These are phyloP conservation scores for Parascotia fuliginaria DNA, from an alignment of 2,888 invertebrate species.

Conservation along the genomic window DNA sequence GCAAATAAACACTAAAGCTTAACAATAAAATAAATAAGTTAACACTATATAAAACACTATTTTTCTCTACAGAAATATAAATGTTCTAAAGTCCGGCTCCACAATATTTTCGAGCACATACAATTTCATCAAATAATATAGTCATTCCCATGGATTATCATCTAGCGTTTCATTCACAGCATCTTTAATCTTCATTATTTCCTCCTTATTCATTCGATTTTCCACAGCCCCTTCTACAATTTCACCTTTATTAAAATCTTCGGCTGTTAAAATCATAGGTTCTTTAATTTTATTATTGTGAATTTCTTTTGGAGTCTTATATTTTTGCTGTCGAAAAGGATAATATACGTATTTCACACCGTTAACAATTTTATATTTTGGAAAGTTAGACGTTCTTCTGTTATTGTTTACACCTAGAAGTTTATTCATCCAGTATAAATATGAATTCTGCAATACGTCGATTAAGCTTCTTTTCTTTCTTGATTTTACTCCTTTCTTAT, in stretches of 20 bases:
- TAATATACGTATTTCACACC: conserved; percentile 72
- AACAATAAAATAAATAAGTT: background rate
- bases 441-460: conserved; percentile 68
- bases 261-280: conserved; percentile 58
- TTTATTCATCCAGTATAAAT: conserved; percentile 68
- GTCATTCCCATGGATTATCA: conserved; percentile 82
- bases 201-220: conserved; percentile 66
- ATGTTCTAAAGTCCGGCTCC: conserved; percentile 71
- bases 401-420: conserved; percentile 58
- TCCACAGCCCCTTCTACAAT: conserved; percentile 67
- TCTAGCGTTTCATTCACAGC: conserved; percentile 69
- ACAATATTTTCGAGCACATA: conserved; percentile 74
- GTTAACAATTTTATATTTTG: conserved; percentile 68
- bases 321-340: conserved; percentile 58
- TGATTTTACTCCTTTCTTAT: conserved; percentile 40
- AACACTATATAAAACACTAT: background rate
- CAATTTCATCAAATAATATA: conserved; percentile 78
- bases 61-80: conserved; percentile 57
- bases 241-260: conserved; percentile 77
- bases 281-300: conserved; percentile 41
- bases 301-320: conserved; percentile 59
- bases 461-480: conserved; percentile 67
- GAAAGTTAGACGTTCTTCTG: conserved; percentile 53
- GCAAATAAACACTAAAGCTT: background rate
- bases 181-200: conserved; percentile 67